Evolutionary conservation across 2,888 invertebrate genomes (phyloP).

Genomic region (Gonocerus acuteangulatus): DNA sequence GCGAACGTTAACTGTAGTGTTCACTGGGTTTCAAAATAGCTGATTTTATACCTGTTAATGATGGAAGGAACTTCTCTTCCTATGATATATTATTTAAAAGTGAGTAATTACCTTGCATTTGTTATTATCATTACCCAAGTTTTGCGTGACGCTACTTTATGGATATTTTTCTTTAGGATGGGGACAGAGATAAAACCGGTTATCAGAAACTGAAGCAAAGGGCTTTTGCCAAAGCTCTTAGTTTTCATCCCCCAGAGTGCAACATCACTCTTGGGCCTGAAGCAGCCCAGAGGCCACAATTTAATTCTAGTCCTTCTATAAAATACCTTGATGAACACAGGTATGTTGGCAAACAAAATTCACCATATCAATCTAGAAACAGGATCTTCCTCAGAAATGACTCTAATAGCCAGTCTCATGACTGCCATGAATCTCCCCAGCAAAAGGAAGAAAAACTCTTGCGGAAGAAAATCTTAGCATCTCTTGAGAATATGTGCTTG

Average conservation of each 20-base stretch:
- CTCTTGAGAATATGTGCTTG: slow-evolving; percentile 26
- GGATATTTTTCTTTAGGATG: slow-evolving; percentile 27
- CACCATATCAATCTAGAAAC: neutral
- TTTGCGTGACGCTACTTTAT: neutral
- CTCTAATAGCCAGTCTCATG: neutral
- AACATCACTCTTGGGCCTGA: slow-evolving; percentile 28
- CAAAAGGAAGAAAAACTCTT: slow-evolving; percentile 9
- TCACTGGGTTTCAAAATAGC: no score
- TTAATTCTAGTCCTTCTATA: neutral
- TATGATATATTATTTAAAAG: slow-evolving; percentile 5
- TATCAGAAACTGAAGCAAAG: slow-evolving; percentile 22
- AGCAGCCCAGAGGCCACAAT: neutral
- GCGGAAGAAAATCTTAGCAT: slow-evolving; percentile 24
- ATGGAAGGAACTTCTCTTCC: slow-evolving; percentile 18
- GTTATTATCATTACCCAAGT: neutral
- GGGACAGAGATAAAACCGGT: slow-evolving; percentile 33
- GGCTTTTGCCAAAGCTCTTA: slow-evolving; percentile 26
- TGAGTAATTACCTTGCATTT: neutral
- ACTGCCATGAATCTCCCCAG: neutral
- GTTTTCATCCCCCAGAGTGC: neutral
- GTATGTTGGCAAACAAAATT: neutral
- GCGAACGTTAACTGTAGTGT: no score
- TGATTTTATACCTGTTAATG: no score
- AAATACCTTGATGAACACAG: neutral
- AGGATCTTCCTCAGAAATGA: neutral